Evolutionary conservation across 2,888 invertebrate genomes (phyloP).

Genomic region (Drosophila borealis): DNA sequence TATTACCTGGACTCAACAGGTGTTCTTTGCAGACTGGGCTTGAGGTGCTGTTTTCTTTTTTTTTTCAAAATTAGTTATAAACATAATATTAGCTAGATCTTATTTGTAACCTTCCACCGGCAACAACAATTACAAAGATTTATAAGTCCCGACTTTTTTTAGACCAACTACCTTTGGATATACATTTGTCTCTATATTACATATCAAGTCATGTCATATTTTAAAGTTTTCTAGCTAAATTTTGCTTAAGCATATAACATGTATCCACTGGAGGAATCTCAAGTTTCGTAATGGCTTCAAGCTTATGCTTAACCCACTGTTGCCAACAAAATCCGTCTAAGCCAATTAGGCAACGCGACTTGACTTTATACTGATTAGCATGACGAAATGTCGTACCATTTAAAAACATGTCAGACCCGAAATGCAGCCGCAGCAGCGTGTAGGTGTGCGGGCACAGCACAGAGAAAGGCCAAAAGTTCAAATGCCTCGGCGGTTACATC

Average conservation of each 20-base stretch:
- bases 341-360: conserved; percentile 51
- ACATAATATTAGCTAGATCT: too few relatives aligned
- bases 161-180: too few relatives aligned
- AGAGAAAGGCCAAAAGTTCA: conserved; percentile 72
- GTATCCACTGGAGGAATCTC: conserved; percentile 12
- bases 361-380: conserved; percentile 71
- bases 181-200: too few relatives aligned
- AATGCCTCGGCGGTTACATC: conserved; percentile 71
- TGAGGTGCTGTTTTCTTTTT: too few relatives aligned
- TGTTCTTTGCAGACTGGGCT: too few relatives aligned
- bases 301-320: conserved; percentile 19
- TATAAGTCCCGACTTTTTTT: too few relatives aligned
- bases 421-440: conserved; percentile 11
- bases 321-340: conserved; percentile 20
- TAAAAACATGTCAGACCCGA: conserved; percentile 38
- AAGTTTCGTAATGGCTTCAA: conserved; percentile 22
- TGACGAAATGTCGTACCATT: conserved; percentile 76
- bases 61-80: too few relatives aligned
- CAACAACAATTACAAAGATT: too few relatives aligned
- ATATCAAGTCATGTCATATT: not conserved
- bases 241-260: conserved; percentile 4
- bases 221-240: not conserved
- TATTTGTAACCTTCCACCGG: too few relatives aligned
- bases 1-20: too few relatives aligned
- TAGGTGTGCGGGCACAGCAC: conserved; percentile 38